Percentiles rank a stretch among this genome's conserved stretches.
phyloP scores from a whole-genome alignment of 2,113 vertebrate species.

The Clarias gariepinus region DNA sequence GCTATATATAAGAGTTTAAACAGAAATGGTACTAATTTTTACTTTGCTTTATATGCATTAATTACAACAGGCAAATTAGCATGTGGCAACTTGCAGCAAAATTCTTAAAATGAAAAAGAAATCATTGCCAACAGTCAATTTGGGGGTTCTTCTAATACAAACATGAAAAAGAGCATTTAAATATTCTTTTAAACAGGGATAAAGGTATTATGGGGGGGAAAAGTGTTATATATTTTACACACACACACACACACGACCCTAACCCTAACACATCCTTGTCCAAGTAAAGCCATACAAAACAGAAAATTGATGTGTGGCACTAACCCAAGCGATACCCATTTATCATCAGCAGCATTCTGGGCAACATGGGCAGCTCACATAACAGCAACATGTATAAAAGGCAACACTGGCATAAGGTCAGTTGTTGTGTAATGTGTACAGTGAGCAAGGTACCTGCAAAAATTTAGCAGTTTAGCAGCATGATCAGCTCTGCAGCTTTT shows the following conservation, averaged over 20 bases:
- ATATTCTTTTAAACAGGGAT: neutral
- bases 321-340: neutral
- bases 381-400: conserved; percentile 92
- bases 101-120: neutral
- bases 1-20: neutral
- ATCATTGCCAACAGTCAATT: neutral
- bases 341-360: conserved; percentile 82
- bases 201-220: no score
- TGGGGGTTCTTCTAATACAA: no score
- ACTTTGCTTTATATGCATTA: neutral
- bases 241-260: no score
- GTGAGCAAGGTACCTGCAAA: no score
- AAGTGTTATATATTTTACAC: no score
- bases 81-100: neutral
- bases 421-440: no score
- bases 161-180: neutral
- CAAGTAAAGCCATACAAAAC: neutral
- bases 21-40: neutral
- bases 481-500: no score
- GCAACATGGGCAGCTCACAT: conserved; percentile 88
- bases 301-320: neutral
- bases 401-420: conserved; percentile 86
- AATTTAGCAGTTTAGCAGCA: no score
- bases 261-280: no score
- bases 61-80: neutral